A percentile compares a stretch with the other conserved stretches of the same genome.
Evolutionary conservation across 2,113 vertebrate species (phyloP).

Genomic region (Ariopsis seemanni): DNA sequence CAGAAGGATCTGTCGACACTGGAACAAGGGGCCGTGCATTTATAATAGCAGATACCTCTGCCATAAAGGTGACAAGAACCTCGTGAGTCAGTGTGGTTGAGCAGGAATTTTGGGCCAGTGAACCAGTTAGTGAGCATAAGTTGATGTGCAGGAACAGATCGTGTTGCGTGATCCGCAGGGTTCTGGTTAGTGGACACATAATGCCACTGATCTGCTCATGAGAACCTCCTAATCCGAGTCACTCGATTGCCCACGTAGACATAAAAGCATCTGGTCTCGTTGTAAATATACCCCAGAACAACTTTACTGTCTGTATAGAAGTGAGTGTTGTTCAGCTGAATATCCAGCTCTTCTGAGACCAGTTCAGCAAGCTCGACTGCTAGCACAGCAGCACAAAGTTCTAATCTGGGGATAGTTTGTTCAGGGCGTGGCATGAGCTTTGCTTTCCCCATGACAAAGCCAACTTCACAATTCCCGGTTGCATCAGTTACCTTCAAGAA

Average conservation of each 20-base stretch:
- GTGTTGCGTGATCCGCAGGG: slow-evolving; percentile 36
- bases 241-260: background rate
- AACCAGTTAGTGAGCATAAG: slow-evolving; percentile 42
- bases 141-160: slow-evolving; percentile 14
- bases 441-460: background rate
- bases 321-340: background rate
- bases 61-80: too few relatives aligned
- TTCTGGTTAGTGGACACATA: slow-evolving; percentile 17
- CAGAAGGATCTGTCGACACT: too few relatives aligned
- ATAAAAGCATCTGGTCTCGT: background rate
- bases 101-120: slow-evolving; percentile 38
- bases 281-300: background rate
- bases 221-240: background rate
- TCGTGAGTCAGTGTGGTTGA: too few relatives aligned
- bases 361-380: background rate
- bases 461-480: background rate
- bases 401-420: background rate
- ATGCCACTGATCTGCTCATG: background rate
- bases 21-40: too few relatives aligned
- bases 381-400: background rate
- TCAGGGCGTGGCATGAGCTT: background rate
- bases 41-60: too few relatives aligned
- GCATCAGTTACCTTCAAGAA: background rate
- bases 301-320: slow-evolving; percentile 13
- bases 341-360: background rate